phyloP scores from a whole-genome alignment of 2,113 vertebrate species.

The Rhabdornis inornatus region DNA sequence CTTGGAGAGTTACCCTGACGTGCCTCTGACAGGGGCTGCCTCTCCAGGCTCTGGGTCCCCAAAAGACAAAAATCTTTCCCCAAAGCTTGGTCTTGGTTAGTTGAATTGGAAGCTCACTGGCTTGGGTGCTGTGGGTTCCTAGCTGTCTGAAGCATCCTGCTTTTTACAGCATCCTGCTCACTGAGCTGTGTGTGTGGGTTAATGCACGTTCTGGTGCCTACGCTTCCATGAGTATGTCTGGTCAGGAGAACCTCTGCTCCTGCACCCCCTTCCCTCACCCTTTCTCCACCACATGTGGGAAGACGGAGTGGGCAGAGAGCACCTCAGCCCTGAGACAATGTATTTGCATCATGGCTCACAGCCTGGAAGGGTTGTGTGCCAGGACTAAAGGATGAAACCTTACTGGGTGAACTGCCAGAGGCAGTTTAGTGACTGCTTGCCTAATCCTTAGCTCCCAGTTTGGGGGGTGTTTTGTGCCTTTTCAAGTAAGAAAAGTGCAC shows the following conservation, averaged over 20 bases:
- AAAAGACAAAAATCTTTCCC: not conserved
- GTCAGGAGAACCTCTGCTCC: not conserved
- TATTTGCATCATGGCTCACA: not conserved
- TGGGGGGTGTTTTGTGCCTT: not conserved
- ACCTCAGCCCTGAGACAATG: not conserved
- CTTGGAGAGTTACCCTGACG: not conserved
- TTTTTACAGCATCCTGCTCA: not conserved
- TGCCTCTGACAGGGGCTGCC: not conserved
- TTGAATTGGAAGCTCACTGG: not conserved
- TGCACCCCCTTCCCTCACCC: not conserved
- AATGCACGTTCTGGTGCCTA: rapidly evolving
- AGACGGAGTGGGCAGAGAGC: not conserved
- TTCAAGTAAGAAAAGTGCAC: rapidly evolving
- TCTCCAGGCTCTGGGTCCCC: not conserved
- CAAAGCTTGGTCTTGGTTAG: not conserved
- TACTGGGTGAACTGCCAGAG: not conserved
- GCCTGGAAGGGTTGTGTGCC: not conserved
- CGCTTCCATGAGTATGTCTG: rapidly evolving
- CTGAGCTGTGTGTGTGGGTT: not conserved
- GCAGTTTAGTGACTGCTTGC: not conserved
- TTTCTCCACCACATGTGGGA: not conserved
- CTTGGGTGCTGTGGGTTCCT: not conserved
- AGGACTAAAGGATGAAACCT: not conserved
- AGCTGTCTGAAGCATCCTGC: not conserved
- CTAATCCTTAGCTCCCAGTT: not conserved